Conservation (phyloP, 2,888 invertebrate genomes). For the Timandra comae region DNA sequence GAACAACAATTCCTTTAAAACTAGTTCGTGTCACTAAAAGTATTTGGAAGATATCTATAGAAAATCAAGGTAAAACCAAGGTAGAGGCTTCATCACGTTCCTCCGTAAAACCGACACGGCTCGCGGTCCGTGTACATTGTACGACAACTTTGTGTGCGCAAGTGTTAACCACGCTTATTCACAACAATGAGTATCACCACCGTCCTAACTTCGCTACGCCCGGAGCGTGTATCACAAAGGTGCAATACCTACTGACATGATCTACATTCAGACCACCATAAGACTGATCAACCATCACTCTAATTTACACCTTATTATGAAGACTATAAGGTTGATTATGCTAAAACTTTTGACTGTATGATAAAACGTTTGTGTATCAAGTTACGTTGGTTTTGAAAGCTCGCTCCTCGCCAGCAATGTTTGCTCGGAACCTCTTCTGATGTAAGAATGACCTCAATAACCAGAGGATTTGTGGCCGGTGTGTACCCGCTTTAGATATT, state of each 20-base stretch:
- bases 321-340: too few relatives aligned
- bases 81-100: too few relatives aligned
- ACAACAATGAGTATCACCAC: constrained; percentile 29
- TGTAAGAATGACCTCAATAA: constrained; percentile 34
- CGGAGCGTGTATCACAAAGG: constrained; percentile 31
- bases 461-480: constrained; percentile 21
- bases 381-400: constrained; percentile 23
- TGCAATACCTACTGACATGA: constrained; percentile 23
- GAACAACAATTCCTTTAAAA: too few relatives aligned
- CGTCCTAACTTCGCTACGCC: constrained; percentile 30
- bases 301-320: too few relatives aligned
- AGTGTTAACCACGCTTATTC: constrained; percentile 10
- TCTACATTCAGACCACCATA: too few relatives aligned
- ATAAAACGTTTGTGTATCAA: constrained; percentile 13
- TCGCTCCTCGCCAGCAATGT: constrained; percentile 25
- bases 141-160: constrained; percentile 1
- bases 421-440: constrained; percentile 25
- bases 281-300: too few relatives aligned
- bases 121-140: constrained; percentile 2
- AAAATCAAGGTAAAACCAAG: too few relatives aligned
- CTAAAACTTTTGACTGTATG: too few relatives aligned
- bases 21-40: too few relatives aligned
- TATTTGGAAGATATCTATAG: too few relatives aligned
- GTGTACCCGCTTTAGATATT: constrained; percentile 3
- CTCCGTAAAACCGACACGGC: too few relatives aligned